A percentile compares a stretch with the other conserved stretches of the same genome.
phyloP scores from a whole-genome alignment of 1,140 invertebrate species.

The Eciton burchellii region DNA sequence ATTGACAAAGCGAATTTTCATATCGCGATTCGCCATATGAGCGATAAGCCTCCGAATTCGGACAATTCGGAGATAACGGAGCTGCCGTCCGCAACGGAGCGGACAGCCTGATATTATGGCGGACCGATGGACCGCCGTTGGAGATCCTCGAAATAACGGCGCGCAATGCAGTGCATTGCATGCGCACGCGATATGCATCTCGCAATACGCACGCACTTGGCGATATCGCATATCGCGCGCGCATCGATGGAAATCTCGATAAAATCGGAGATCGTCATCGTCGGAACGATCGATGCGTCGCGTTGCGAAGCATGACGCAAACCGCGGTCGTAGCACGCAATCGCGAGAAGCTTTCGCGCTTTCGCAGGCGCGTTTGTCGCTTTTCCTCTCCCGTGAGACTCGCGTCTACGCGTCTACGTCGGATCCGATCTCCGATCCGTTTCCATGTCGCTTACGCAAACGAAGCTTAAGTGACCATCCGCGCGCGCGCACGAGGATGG shows the following conservation, averaged over 20 bases:
- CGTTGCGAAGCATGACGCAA: neutral
- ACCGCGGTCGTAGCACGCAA: neutral
- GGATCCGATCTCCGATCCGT: slow-evolving; percentile 7
- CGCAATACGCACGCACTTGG: neutral
- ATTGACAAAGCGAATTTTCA: slow-evolving; percentile 13
- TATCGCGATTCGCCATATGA: neutral
- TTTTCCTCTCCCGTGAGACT: slow-evolving; percentile 1
- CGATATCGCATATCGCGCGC: too few species aligned
- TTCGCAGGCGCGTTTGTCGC: neutral
- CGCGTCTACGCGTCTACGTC: slow-evolving; percentile 29
- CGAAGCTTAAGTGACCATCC: neutral
- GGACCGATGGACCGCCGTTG: neutral
- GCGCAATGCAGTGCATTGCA: neutral
- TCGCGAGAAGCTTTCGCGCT: neutral
- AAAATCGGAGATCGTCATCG: neutral
- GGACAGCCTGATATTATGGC: neutral
- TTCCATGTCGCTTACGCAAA: neutral
- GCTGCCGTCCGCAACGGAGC: too few species aligned
- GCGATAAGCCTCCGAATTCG: neutral
- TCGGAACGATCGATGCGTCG: too few species aligned
- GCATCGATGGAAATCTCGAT: too few species aligned
- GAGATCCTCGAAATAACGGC: neutral
- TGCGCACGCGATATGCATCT: neutral
- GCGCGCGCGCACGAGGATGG: neutral
- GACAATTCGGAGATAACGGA: neutral